These are phyloP conservation scores for Lepus americanus DNA, from an alignment of 2,113 vertebrate species.

Conservation along the genomic window DNA sequence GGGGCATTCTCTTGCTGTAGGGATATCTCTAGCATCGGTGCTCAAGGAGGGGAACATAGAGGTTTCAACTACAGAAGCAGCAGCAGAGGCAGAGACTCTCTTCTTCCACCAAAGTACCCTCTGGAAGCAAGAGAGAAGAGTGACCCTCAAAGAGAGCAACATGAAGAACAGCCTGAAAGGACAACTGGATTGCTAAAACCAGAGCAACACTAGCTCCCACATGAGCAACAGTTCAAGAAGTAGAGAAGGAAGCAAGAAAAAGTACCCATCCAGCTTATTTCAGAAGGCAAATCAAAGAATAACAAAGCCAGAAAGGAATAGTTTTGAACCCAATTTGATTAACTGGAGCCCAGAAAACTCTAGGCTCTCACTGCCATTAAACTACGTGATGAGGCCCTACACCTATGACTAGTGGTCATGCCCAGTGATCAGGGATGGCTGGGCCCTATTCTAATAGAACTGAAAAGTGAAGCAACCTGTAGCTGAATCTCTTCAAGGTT, in stretches of 20 bases:
- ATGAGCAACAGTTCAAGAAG: conserved; percentile 24
- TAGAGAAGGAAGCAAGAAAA: conserved; percentile 40
- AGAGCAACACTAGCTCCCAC: not conserved
- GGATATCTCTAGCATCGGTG: conserved; percentile 81
- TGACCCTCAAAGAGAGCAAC: conserved; percentile 50
- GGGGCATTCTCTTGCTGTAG: conserved; percentile 2
- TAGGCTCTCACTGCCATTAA: not conserved
- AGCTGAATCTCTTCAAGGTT: not conserved
- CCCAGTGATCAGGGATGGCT: not conserved
- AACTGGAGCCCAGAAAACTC: not conserved
- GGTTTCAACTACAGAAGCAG: conserved; percentile 66
- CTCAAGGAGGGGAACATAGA: conserved; percentile 70
- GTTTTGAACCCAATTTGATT: conserved; percentile 16
- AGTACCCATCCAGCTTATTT: conserved; percentile 7
- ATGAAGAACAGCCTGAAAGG: not conserved
- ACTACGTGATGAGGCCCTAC: not conserved
- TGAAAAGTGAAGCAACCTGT: not conserved
- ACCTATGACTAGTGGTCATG: not conserved
- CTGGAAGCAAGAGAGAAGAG: conserved; percentile 45
- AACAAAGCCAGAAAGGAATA: not conserved
- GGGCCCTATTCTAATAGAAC: not conserved
- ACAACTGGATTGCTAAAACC: conserved; percentile 29
- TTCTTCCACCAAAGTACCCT: conserved; percentile 55
- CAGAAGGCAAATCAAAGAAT: conserved; percentile 24
- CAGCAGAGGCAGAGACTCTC: conserved; percentile 52